Base-by-base conservation (phyloP, 2,888 invertebrate species). In the Eledone cirrhosa region DNA sequence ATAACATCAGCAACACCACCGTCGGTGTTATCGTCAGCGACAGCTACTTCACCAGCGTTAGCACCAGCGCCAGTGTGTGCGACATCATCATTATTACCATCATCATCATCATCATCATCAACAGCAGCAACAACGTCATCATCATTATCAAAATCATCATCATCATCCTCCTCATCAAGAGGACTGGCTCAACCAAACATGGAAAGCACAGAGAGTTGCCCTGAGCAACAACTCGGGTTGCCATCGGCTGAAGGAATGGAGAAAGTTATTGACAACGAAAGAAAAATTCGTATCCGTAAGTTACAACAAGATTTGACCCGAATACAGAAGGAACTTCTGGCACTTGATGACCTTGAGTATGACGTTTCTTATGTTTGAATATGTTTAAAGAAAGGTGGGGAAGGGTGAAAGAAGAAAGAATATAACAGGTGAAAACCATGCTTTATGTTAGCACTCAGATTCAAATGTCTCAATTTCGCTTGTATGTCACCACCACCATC, bases 311-410 rank as follows among this genome's bases (percentile, higher is more conserved):
- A 85, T 79, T 80, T 87, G 63, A 67, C 81, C 24, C 80, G 82
- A 31, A 87, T 87, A 53, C 86, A 86, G 78, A 82, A 81, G 69
- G 87, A 87, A 74, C 78, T 86, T 0, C 81, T 85, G 24, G 84
- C 84, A 76, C 79, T 87, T 33, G 83, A 84, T 59, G 84, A 86
- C 53, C 78, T 85, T 7, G 86, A 86, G 74, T 85, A 84, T 74
- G 83, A 84, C 24, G 83, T 85, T 7, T 86, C 85, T 19, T 81
- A 84, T 69, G 86, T 87, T 33, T 86, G 78, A 83, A 47, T 33
- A 74, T 22, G 53, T n/a, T 24, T n/a, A 19, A 16, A 48, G 22
- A 48, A 24, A 27, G n/a, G 27, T 13, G 4, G 14, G 14, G 19
- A 76, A 19, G 13, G 11, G 48, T n/a, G 76, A n/a, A 22, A n/a